Evolutionary conservation across 2,888 invertebrate genomes (phyloP), one percentile per base, ranked within the genome.

Genomic region (Odontothrips loti): DNA sequence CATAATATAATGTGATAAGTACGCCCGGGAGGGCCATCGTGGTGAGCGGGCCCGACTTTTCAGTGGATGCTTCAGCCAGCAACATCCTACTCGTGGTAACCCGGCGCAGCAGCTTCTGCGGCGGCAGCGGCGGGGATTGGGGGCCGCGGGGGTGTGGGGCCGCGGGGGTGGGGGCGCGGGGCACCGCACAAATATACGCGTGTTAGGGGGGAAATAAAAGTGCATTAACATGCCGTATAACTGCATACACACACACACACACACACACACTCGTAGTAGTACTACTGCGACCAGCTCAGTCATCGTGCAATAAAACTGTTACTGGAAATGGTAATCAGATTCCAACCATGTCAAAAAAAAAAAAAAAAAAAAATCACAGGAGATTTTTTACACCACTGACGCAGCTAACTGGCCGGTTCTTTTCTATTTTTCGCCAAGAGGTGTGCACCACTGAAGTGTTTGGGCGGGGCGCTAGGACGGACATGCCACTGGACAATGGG

Each of bases 171-270:
- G 12, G 23, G 27, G 68, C 23, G 12, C 51, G 17, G 20, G 58
- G 58, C 17, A 12, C 58, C 20, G 27, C 68, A 75, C 58, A 75
- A 75, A 75, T 75, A 75, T 75, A 75, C 68, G 68, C 68, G 68
- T 75, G 68, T 75, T 75, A 27, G 23, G 68, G 68, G 68, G 68
- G 68, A 75, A 27, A 75, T 75, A 75, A 75, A 75, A 75, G 68
- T 75, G 68, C 68, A 75, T 75, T 75, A 75, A 75, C 68, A 75
- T 58, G 58, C 58, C 58, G 58, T 58, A 58, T 75, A 75, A 20
- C 58, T 75, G 68, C 68, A 75, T 27, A 27, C 58, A 43, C 34
- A 43, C 34, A 43, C 3, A 43, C 34, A 43, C 34, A 43, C 34
- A 43, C 34, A 43, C 34, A 43, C 34, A 43, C 3, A 43, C 34